Conservation (phyloP, 37 sponge, comb jelly and placozoan genomes). For the Corticium candelabrum region DNA sequence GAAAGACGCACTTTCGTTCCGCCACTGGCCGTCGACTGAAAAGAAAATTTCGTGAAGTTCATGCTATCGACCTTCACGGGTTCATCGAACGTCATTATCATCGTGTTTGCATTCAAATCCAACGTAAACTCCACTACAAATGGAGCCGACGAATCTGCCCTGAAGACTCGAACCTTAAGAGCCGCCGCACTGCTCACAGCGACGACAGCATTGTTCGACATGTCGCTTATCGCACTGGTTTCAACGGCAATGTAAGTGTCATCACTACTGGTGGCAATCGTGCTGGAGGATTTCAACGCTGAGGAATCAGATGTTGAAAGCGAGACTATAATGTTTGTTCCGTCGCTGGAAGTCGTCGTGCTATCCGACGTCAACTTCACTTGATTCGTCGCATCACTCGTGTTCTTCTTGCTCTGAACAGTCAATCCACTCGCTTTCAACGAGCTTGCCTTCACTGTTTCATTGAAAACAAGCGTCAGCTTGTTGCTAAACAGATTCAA, state of each 20-base stretch:
- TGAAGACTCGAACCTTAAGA: constrained; percentile 29
- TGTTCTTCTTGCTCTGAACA: constrained; percentile 23
- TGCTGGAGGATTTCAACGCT: constrained; percentile 52
- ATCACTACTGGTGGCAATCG: constrained; percentile 29
- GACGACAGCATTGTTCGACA: constrained; percentile 26
- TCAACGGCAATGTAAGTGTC: constrained; percentile 37
- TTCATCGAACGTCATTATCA: background rate
- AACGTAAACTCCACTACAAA: background rate
- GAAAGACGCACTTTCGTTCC: constrained; percentile 36
- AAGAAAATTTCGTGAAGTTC: background rate
- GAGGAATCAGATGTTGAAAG: constrained; percentile 44
- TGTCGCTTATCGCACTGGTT: constrained; percentile 41
- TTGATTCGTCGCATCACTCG: background rate
- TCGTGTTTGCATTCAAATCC: background rate
- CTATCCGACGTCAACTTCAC: background rate
- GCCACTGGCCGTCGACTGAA: constrained; percentile 8
- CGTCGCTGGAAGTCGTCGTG: background rate
- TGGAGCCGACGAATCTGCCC: constrained; percentile 37
- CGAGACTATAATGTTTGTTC: constrained; percentile 10
- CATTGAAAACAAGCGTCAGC: constrained; percentile 64
- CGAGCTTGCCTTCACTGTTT: constrained; percentile 60
- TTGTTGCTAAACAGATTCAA: constrained; percentile 62
- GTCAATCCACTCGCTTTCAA: constrained; percentile 31
- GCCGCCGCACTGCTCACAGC: constrained; percentile 27
- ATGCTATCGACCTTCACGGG: background rate